Evolutionary conservation across 2,888 invertebrate species (phyloP).

Genomic region (Lithodes maja): DNA sequence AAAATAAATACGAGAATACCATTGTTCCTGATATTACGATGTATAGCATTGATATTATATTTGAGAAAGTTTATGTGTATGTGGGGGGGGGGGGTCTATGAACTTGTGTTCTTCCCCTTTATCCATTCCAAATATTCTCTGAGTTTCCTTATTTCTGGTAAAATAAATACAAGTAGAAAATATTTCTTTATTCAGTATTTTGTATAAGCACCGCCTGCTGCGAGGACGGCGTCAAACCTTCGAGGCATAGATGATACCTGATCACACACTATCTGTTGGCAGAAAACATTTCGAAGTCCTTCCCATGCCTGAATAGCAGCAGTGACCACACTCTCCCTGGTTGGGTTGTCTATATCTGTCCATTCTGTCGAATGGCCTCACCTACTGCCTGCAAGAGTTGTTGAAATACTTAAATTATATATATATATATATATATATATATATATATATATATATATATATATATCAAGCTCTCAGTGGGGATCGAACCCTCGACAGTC

Average conservation of each 20-base stretch:
- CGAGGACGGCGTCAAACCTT: not conserved
- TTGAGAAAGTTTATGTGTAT: not conserved
- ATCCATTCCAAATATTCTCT: not conserved
- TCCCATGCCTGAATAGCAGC: not conserved
- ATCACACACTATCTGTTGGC: conserved; percentile 1
- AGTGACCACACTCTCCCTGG: not conserved
- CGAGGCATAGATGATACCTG: not conserved
- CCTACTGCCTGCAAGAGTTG: too few relatives aligned
- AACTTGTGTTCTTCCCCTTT: not conserved
- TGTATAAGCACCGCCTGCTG: not conserved
- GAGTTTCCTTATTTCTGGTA: not conserved
- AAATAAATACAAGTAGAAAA: not conserved
- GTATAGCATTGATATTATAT: not conserved
- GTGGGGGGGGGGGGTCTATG: not conserved
- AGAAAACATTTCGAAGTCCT: not conserved
- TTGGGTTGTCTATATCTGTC: not conserved
- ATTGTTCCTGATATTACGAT: not conserved
- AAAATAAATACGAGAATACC: conserved; percentile 1
- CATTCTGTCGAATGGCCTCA: not conserved
- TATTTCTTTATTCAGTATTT: not conserved
- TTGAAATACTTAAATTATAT: too few relatives aligned
- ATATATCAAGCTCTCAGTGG: too few relatives aligned
- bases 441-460: too few relatives aligned
- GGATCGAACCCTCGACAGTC: too few relatives aligned
- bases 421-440: too few relatives aligned